Base-by-base conservation (phyloP, 2,888 invertebrate genomes). In the Carabus problematicus region DNA sequence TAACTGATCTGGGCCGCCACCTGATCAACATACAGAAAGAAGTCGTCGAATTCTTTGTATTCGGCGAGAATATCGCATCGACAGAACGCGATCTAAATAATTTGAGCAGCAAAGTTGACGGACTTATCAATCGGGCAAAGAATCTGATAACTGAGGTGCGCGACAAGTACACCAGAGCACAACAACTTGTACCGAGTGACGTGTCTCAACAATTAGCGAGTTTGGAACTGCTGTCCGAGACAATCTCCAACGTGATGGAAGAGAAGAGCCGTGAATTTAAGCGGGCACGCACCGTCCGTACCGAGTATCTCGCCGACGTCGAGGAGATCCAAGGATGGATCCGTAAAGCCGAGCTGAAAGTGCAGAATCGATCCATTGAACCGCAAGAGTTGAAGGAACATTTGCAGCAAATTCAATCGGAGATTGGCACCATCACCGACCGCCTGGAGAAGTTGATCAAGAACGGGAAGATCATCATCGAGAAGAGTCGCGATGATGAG, bases 231-330 rank as follows among this genome's bases (percentile, higher is more conserved):
- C 85, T 92, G 66, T 88, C 91, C 59, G 95, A 96, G 82, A 88
- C 90, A 72, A 85, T 93, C 67, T 86, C 88, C 63, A 90, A 89
- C 76, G 88, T 88, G 60, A 92, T 95, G 92, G 95, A 94, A 78
- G 93, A 93, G 78, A 94, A 94, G 81, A 90, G 91, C 77, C 87
- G 92, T 79, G 94, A 94, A 80, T 91, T 92, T 83, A 93, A 94
- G 80, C 89, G 94, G 72, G 95, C 95, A 19, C 88, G 90, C 76
- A 92, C 93, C 12, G 87, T 92, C 70, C 88, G 94, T 69, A 87
- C 89, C 61, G 95, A 95, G 74, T 95, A 94, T 81, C 82, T 89
- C 56, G 83, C 85, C 29, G 94, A 93, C 77, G 91, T 93, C 29
- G 94, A 94, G 73, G 89, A 89, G 72, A 88, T 95, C 19, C 92